These are phyloP conservation scores for Goniozus legneri DNA, from an alignment of 1,140 invertebrate genomes.

Conservation along the genomic window DNA sequence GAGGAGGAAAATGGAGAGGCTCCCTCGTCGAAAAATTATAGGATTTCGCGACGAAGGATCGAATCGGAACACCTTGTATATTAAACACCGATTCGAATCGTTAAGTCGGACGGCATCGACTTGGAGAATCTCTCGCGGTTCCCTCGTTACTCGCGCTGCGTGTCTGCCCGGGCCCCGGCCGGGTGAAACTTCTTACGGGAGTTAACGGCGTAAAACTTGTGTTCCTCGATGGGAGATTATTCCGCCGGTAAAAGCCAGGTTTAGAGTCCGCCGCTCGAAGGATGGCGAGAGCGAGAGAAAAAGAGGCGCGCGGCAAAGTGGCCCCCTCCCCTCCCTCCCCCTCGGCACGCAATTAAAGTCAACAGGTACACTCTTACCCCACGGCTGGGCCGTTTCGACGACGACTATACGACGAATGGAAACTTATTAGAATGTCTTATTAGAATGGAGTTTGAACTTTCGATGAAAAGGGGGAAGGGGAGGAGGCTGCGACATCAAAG, in stretches of 20 bases:
- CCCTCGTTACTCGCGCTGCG: not conserved
- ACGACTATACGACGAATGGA: not conserved
- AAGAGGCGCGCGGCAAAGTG: not conserved
- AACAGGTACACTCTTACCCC: slow-evolving; percentile 24
- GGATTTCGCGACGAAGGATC: no score
- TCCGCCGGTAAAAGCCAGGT: no score
- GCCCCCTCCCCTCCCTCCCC: no score
- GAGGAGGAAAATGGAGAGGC: no score
- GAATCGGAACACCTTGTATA: no score
- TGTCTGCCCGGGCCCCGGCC: no score
- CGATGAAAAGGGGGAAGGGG: not conserved
- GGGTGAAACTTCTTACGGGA: not conserved
- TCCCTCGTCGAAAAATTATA: no score
- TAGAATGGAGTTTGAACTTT: not conserved
- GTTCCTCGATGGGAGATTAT: not conserved
- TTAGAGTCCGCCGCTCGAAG: no score
- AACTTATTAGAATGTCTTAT: not conserved
- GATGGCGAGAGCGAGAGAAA: not conserved
- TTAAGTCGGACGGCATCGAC: slow-evolving; percentile 26
- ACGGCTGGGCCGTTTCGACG: no score
- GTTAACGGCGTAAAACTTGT: not conserved
- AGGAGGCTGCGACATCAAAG: no score
- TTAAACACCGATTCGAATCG: slow-evolving; percentile 5
- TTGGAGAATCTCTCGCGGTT: slow-evolving; percentile 8
- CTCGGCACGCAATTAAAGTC: slow-evolving; percentile 27